Percentiles rank a stretch among this genome's conserved stretches.
phyloP scores from a whole-genome alignment of 2,888 invertebrate genomes.

The Andrena flavipes region DNA sequence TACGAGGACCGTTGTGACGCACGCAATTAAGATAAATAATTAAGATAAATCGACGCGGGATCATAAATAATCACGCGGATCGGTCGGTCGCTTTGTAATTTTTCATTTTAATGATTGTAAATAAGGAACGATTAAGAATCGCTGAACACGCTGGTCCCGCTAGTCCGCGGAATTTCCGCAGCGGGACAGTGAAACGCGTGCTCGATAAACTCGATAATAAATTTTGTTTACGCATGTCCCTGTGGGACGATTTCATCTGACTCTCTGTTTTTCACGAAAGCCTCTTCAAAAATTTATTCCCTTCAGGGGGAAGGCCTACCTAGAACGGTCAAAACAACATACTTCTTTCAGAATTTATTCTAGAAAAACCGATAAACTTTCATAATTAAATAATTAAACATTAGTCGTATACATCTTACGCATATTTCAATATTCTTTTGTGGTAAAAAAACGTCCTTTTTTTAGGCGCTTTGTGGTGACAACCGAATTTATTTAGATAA shows the following conservation, averaged over 20 bases:
- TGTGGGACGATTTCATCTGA: not conserved
- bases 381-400: too few relatives aligned
- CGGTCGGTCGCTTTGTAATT: constrained; percentile 23
- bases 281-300: too few relatives aligned
- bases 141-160: constrained; percentile 7
- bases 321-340: too few relatives aligned
- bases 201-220: constrained; percentile 23
- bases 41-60: constrained; percentile 24
- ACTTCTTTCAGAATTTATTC: too few relatives aligned
- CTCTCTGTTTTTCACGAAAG: not conserved
- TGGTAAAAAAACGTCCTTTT: too few relatives aligned
- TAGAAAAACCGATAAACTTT: too few relatives aligned
- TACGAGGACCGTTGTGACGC: not conserved
- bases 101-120: constrained; percentile 40
- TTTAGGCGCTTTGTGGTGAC: too few relatives aligned
- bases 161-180: constrained; percentile 2
- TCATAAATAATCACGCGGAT: constrained; percentile 30
- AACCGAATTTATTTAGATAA: too few relatives aligned
- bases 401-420: too few relatives aligned
- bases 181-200: constrained; percentile 18
- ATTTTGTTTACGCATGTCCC: not conserved
- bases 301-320: too few relatives aligned
- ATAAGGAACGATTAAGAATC: constrained; percentile 42
- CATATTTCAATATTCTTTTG: too few relatives aligned
- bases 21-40: constrained; percentile 45